Percentiles rank a stretch among this genome's conserved stretches.
Evolutionary conservation across 2,888 invertebrate genomes (phyloP).

Genomic region (Limulus polyphemus): DNA sequence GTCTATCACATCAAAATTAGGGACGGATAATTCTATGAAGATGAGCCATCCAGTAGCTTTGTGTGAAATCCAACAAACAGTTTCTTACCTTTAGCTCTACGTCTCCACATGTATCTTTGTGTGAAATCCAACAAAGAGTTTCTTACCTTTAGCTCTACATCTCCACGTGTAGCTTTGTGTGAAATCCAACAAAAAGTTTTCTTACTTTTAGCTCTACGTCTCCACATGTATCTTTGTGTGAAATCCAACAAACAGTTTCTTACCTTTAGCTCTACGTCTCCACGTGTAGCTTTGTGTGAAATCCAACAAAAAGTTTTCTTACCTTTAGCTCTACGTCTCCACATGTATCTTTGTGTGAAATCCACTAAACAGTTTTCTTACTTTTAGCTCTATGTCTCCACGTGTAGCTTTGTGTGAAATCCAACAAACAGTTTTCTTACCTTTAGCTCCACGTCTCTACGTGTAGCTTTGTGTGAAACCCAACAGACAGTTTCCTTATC

Average conservation of each 20-base stretch:
- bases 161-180: too few species aligned
- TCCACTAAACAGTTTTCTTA: background rate
- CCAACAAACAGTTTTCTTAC: background rate
- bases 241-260: background rate
- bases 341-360: too few species aligned
- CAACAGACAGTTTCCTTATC: slow-evolving; percentile 1
- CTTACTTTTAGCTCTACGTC: slow-evolving; percentile 18
- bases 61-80: background rate
- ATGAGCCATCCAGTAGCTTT: too few species aligned
- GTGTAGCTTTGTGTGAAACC: too few species aligned
- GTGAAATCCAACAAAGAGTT: background rate
- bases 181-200: background rate
- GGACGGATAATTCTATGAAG: too few species aligned
- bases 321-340: slow-evolving; percentile 21
- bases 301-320: background rate
- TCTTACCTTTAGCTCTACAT: slow-evolving; percentile 16
- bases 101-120: too few species aligned
- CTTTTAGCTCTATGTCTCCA: slow-evolving; percentile 21
- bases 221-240: too few species aligned
- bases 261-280: slow-evolving; percentile 19
- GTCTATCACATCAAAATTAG: too few species aligned
- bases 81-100: slow-evolving; percentile 14
- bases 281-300: too few species aligned
- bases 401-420: too few species aligned
- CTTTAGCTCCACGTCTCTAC: slow-evolving; percentile 21